Base-by-base conservation (phyloP, 2,888 invertebrate species). In the Parapristionchus giblindavisi region DNA sequence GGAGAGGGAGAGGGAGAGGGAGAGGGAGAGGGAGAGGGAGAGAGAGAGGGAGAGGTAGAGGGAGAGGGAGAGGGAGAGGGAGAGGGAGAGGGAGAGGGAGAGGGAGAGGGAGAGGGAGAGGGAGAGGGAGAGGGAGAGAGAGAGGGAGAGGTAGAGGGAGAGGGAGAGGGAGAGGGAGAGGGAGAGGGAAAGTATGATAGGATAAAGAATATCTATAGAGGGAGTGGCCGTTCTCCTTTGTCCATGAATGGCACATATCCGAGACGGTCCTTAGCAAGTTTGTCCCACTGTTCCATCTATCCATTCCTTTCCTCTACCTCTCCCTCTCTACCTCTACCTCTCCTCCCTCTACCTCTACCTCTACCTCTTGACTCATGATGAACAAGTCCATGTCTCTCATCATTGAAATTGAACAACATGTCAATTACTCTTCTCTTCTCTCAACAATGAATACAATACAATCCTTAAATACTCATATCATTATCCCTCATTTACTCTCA, bases 61-160 rank as follows among this genome's bases (percentile, higher is more conserved):
- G 17, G 38, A 24, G 34, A 38, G 17, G 8, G 11, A n/a, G 51
- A 21, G 32, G 3, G 34, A 36, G 40, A 68, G 36, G 34, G 29
- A 40, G 11, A 6, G 17, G 4, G 52, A n/a, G 24, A 54, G 52
- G 40, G 38, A 34, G 36, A 24, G 32, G 36, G 24, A 34, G 68
- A 14, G 6, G 52, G 40, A 68, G 36, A 54, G 34, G 36, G 38
- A 68, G 29, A 51, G n/a, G 68, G 3, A 0, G 11, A 8, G 21
- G 48, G 51, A 36, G 66, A 66, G n/a, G 34, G 61, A 24, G 38
- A 38, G 61, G 56, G 56, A 27, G 40, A 40, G 40, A n/a, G 52
- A 34, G 61, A 36, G n/a, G 60, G 8, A 11, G 27, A 32, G 58
- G 14, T 29, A 58, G n/a, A 27, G 40, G 61, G 40, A n/a, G 52